phyloP scores from a whole-genome alignment of 2,888 invertebrate species.

The Coenonympha arcania region DNA sequence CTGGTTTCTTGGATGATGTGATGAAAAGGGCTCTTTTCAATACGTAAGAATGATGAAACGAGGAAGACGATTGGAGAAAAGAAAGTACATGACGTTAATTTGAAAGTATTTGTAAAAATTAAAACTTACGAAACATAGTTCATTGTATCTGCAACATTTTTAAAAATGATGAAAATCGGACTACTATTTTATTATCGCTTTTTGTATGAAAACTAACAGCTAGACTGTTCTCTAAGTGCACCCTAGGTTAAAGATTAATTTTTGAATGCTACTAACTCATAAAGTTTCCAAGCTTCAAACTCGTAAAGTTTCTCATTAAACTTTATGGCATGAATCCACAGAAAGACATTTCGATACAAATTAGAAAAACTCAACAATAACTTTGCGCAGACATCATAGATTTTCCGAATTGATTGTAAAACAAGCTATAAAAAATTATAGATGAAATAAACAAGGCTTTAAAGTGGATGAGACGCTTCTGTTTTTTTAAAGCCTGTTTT shows the following conservation, averaged over 20 bases:
- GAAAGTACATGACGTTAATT: too few species aligned
- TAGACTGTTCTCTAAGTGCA: not conserved
- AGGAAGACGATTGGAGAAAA: too few species aligned
- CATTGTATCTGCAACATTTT: too few species aligned
- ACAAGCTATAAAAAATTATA: slow-evolving; percentile 16
- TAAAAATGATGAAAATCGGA: too few species aligned
- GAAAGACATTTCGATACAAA: slow-evolving; percentile 7
- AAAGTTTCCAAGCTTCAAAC: too few species aligned
- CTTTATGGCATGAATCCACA: not conserved
- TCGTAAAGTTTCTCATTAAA: not conserved
- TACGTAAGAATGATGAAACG: too few species aligned
- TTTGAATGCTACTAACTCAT: not conserved
- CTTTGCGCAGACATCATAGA: slow-evolving; percentile 7
- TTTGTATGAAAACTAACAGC: not conserved
- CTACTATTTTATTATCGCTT: too few species aligned
- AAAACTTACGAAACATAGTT: too few species aligned
- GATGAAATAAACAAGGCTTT: slow-evolving; percentile 17
- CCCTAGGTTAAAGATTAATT: not conserved
- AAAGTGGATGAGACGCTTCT: slow-evolving; percentile 18
- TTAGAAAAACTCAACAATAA: slow-evolving; percentile 12
- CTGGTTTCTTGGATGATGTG: too few species aligned
- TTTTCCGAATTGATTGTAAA: slow-evolving; percentile 8
- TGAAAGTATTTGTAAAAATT: too few species aligned
- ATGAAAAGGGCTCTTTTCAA: too few species aligned
- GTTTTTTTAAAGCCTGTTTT: slow-evolving; percentile 26